Evolutionary conservation across 2,797 vertebrate genomes (phyloP).

Genomic region (Hypotaenidia philippensis): DNA sequence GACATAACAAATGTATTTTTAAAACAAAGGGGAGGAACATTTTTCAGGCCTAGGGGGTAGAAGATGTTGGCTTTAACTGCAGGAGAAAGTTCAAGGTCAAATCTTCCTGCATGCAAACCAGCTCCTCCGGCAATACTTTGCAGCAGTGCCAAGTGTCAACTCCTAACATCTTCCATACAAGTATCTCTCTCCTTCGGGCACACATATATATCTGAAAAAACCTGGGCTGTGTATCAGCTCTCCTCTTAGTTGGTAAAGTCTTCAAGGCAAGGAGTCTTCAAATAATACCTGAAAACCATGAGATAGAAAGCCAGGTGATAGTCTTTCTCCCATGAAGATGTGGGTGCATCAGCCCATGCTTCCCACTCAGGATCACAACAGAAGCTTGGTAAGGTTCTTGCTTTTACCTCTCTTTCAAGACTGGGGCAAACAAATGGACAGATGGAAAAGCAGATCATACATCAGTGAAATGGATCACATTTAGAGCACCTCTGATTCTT

Average conservation of each 20-base stretch:
- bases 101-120: neutral
- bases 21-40: slow-evolving; percentile 29
- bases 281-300: neutral
- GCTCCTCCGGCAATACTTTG: neutral
- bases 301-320: neutral
- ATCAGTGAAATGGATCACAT: neutral
- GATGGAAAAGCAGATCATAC: neutral
- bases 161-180: neutral
- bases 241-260: neutral
- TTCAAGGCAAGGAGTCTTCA: neutral
- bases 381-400: neutral
- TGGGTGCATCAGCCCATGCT: neutral
- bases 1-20: slow-evolving; percentile 69
- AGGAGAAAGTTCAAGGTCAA: slow-evolving; percentile 52
- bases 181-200: neutral
- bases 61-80: slow-evolving; percentile 28
- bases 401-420: neutral
- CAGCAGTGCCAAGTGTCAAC: neutral
- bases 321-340: neutral
- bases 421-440: neutral
- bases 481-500: neutral
- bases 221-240: neutral
- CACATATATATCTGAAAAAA: neutral
- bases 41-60: slow-evolving; percentile 38
- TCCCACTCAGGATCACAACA: neutral